Percentiles rank a stretch among this genome's conserved stretches.
Conservation (phyloP, 2,113 vertebrate species). For the Tringa solitaria region DNA sequence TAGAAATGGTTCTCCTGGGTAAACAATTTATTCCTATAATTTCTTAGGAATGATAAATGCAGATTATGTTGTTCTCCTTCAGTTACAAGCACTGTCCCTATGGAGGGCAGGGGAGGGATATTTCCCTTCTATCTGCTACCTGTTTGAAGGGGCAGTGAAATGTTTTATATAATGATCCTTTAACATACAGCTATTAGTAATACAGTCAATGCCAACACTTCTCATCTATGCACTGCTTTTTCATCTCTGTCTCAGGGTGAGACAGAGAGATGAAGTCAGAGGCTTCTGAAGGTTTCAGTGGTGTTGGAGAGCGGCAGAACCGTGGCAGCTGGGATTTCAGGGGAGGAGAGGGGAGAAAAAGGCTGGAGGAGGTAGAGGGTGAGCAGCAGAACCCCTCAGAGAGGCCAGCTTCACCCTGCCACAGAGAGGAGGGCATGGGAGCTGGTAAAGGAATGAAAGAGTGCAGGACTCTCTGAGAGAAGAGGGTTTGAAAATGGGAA, state of each 20-base stretch:
- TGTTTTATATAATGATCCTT: not conserved
- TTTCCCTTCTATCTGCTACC: not conserved
- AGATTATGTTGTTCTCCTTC: not conserved
- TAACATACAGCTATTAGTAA: not conserved
- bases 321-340: not conserved
- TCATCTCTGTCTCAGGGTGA: not conserved
- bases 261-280: not conserved
- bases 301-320: not conserved
- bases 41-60: not conserved
- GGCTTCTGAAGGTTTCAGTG: not conserved
- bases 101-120: not conserved
- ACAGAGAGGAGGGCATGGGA: accelerated
- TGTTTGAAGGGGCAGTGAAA: not conserved
- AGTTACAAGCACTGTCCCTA: not conserved
- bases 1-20: not conserved
- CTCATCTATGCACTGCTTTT: not conserved
- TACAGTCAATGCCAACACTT: not conserved
- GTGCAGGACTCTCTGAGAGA: not conserved
- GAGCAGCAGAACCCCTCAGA: not conserved
- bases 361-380: not conserved
- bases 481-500: not conserved
- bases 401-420: not conserved
- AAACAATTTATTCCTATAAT: not conserved
- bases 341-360: not conserved
- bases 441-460: not conserved